Evolutionary conservation across 2,888 invertebrate species (phyloP).

Genomic region (Embidobia sp.): DNA sequence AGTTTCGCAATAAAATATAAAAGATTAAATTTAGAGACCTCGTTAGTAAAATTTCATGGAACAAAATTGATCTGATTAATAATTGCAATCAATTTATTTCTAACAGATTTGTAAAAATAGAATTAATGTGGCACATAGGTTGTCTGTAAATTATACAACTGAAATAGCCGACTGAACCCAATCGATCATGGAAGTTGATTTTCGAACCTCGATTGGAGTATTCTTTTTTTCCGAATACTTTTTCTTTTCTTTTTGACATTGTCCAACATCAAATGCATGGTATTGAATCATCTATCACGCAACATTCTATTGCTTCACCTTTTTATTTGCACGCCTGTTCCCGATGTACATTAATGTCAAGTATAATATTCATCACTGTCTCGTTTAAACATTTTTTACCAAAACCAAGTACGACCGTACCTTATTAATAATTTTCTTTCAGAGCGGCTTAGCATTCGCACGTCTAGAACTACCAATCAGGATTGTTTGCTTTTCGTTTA

Average conservation of each 20-base stretch:
- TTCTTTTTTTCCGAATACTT: constrained; percentile 1
- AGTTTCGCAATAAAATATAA: no score
- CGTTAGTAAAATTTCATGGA: no score
- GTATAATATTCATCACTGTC: constrained; percentile 58
- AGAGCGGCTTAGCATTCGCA: neutral
- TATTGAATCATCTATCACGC: constrained; percentile 56
- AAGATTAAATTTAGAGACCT: no score
- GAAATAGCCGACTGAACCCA: constrained; percentile 14
- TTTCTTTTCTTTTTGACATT: constrained; percentile 22
- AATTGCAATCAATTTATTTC: no score
- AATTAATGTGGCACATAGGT: no score
- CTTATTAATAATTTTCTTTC: constrained; percentile 39
- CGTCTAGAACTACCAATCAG: constrained; percentile 16
- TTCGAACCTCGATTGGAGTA: constrained; percentile 2
- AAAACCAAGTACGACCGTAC: constrained; percentile 20
- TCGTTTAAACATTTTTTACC: constrained; percentile 53
- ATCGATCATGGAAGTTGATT: constrained; percentile 41
- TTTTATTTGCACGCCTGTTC: constrained; percentile 40
- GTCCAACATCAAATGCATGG: constrained; percentile 38
- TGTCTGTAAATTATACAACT: constrained; percentile 7
- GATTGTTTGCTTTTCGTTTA: constrained; percentile 12
- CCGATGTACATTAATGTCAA: constrained; percentile 53
- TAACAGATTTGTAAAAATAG: no score
- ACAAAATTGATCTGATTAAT: no score
- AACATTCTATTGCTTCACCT: constrained; percentile 45